These are phyloP conservation scores for Cricetomys ansorgei DNA, from an alignment of 2,113 vertebrate genomes.

Conservation along the genomic window DNA sequence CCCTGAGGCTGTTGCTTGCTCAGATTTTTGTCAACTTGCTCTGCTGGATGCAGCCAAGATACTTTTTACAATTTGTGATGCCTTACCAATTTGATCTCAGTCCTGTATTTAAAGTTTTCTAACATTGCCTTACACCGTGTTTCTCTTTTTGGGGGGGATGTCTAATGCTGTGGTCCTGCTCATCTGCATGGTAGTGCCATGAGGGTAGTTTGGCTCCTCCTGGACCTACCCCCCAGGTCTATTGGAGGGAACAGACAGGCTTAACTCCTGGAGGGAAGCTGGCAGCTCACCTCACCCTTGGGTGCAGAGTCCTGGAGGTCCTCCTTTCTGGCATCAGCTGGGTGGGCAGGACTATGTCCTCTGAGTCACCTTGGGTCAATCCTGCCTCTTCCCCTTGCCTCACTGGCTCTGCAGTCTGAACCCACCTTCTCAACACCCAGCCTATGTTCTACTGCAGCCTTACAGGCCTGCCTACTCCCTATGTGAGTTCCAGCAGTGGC, in stretches of 20 bases:
- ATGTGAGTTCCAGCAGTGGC: neutral
- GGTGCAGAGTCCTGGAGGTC: neutral
- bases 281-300: neutral
- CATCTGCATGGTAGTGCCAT: neutral
- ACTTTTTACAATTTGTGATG: slow-evolving; percentile 63
- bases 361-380: fast-evolving
- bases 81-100: slow-evolving; percentile 53
- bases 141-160: slow-evolving; percentile 51
- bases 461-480: neutral
- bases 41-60: slow-evolving; percentile 42
- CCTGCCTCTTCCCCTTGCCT: neutral
- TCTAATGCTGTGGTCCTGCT: neutral
- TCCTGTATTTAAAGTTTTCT: slow-evolving; percentile 72
- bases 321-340: neutral
- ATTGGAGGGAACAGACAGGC: neutral
- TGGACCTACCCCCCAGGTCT: too few relatives aligned
- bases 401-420: neutral
- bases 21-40: slow-evolving; percentile 1
- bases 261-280: neutral
- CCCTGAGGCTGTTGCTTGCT: slow-evolving; percentile 32
- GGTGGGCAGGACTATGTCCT: neutral
- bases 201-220: neutral
- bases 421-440: neutral
- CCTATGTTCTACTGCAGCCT: neutral
- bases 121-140: slow-evolving; percentile 75